Percentiles rank a stretch among this genome's conserved stretches.
Conservation (phyloP, 2,113 vertebrate genomes). For the Pterophyllum scalare region DNA sequence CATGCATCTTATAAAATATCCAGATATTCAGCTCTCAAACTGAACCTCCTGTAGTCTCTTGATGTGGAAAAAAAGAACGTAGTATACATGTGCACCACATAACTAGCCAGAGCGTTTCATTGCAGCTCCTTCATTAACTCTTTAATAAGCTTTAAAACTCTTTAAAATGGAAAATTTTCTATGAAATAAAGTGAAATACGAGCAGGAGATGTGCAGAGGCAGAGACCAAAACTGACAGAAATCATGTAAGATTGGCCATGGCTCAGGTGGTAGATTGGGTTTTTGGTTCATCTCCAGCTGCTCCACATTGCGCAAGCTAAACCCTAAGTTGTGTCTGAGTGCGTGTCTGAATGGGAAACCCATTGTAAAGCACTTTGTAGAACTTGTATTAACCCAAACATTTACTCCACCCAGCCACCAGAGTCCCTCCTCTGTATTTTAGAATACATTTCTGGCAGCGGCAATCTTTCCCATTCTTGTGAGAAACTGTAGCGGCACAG, state of each 20-base stretch:
- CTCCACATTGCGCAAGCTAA: not conserved
- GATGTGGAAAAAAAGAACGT: not conserved
- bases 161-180: not conserved
- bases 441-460: conserved; percentile 45
- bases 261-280: not conserved
- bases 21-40: not conserved
- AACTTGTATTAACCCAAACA: not conserved
- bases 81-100: not conserved
- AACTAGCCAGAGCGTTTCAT: not conserved
- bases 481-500: not conserved
- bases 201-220: too few relatives aligned
- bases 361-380: not conserved
- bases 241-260: not conserved
- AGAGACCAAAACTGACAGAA: not conserved
- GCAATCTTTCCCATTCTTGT: conserved; percentile 79
- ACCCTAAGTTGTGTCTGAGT: not conserved
- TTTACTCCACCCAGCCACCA: conserved; percentile 41
- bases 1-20: not conserved
- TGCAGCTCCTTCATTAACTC: not conserved
- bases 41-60: not conserved
- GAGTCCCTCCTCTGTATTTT: conserved; percentile 56
- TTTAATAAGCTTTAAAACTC: not conserved
- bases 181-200: not conserved
- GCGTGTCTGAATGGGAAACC: not conserved
- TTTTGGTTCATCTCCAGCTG: not conserved